Conservation (phyloP, 1,140 invertebrate species). For the Amyelois transitella region DNA sequence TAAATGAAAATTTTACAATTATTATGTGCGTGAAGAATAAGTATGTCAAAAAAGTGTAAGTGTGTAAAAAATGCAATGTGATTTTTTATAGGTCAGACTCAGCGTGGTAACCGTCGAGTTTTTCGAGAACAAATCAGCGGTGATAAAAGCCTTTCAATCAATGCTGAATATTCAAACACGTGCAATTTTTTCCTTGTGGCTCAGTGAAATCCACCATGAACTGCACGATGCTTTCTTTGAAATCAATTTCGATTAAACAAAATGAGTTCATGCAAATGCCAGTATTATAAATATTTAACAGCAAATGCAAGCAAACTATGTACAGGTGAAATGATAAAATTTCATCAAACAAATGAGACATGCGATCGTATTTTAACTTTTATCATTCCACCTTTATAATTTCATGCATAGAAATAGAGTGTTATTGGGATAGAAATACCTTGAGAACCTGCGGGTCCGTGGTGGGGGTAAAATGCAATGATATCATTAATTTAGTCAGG, state of each 20-base stretch:
- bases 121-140: not conserved
- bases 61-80: not conserved
- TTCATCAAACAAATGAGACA: not conserved
- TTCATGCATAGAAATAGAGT: constrained; percentile 64
- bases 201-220: too few species aligned
- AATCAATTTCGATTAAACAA: not conserved
- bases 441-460: constrained; percentile 82
- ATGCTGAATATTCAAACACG: constrained; percentile 24
- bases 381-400: constrained; percentile 23
- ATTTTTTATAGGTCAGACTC: not conserved
- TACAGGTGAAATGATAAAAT: constrained; percentile 25
- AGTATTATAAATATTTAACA: not conserved
- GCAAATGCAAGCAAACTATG: constrained; percentile 28
- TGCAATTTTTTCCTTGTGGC: constrained; percentile 19
- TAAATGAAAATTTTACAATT: not conserved
- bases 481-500: constrained; percentile 69
- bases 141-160: constrained; percentile 24
- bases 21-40: not conserved
- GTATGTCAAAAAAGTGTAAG: not conserved
- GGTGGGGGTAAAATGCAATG: constrained; percentile 71
- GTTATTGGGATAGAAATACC: constrained; percentile 77
- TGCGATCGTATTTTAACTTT: constrained; percentile 14
- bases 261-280: constrained; percentile 26
- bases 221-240: not conserved
- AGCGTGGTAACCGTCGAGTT: not conserved